These are phyloP conservation scores for Ichneumoninae sp. DNA, from an alignment of 2,888 invertebrate species.

Conservation along the genomic window DNA sequence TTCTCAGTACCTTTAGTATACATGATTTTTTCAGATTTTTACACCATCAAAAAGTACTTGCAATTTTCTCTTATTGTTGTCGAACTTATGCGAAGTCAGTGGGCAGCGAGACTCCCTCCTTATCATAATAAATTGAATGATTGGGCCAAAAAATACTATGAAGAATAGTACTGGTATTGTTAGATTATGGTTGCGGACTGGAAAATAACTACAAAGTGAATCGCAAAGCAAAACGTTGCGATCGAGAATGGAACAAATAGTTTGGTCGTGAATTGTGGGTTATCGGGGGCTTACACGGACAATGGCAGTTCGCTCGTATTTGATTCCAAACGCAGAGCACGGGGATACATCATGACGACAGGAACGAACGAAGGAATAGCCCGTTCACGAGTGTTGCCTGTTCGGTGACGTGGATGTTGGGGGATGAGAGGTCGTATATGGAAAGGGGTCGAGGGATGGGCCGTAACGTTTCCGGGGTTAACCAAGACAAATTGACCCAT, in stretches of 20 bases:
- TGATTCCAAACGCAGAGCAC: neutral
- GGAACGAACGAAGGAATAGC: constrained; percentile 33
- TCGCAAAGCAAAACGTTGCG: neutral
- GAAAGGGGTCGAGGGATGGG: constrained; percentile 1
- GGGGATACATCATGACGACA: constrained; percentile 8
- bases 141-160: no score
- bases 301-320: neutral
- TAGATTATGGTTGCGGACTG: neutral
- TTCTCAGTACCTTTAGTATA: no score
- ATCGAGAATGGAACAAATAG: neutral
- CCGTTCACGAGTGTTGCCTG: constrained; percentile 26
- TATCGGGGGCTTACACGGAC: neutral
- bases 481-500: constrained; percentile 70
- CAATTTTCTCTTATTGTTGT: no score
- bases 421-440: constrained; percentile 7
- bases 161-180: no score
- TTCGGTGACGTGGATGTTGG: neutral
- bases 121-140: no score
- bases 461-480: constrained; percentile 68
- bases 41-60: no score
- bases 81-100: no score
- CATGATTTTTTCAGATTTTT: no score
- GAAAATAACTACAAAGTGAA: neutral
- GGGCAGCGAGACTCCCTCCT: no score
- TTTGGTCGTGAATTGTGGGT: neutral